phyloP scores from a whole-genome alignment of 2,797 vertebrate species.

The Microchirus variegatus region DNA sequence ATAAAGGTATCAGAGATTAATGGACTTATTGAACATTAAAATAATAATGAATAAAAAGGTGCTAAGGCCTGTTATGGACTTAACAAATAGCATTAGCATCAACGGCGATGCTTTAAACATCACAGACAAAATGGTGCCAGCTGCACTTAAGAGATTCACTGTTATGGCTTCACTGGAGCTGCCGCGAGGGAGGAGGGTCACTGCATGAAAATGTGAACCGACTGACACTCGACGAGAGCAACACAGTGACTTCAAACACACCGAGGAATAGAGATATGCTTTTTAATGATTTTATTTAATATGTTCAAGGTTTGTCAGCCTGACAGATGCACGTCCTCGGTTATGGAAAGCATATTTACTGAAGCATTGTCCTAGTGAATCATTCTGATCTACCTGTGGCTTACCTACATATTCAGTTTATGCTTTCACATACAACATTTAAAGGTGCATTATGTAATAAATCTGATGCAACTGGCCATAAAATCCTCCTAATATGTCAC shows the following conservation, averaged over 20 bases:
- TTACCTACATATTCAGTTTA: slow-evolving; percentile 11
- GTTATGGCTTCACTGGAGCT: slow-evolving; percentile 33
- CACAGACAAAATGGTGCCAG: slow-evolving; percentile 29
- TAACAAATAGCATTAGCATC: slow-evolving; percentile 33
- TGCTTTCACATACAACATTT: not conserved
- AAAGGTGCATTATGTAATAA: no score
- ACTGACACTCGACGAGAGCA: not conserved
- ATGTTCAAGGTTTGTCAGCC: slow-evolving; percentile 17
- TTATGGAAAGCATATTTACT: slow-evolving; percentile 4
- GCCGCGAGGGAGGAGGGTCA: slow-evolving; percentile 42
- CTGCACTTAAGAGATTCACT: slow-evolving; percentile 50
- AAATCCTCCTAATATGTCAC: no score
- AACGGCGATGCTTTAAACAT: slow-evolving; percentile 38
- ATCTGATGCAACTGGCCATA: no score
- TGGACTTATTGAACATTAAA: slow-evolving; percentile 41
- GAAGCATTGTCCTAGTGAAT: not conserved
- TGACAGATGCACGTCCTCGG: slow-evolving; percentile 17
- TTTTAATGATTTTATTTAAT: slow-evolving; percentile 28
- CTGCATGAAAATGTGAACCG: slow-evolving; percentile 34
- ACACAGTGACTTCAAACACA: slow-evolving; percentile 34
- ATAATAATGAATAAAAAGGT: slow-evolving; percentile 31
- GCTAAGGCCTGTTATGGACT: slow-evolving; percentile 41
- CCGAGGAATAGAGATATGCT: slow-evolving; percentile 10
- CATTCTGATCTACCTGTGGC: not conserved
- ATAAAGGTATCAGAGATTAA: slow-evolving; percentile 35